Conservation (phyloP, 2,113 vertebrate species). For the Ivindomyrus marchei region DNA sequence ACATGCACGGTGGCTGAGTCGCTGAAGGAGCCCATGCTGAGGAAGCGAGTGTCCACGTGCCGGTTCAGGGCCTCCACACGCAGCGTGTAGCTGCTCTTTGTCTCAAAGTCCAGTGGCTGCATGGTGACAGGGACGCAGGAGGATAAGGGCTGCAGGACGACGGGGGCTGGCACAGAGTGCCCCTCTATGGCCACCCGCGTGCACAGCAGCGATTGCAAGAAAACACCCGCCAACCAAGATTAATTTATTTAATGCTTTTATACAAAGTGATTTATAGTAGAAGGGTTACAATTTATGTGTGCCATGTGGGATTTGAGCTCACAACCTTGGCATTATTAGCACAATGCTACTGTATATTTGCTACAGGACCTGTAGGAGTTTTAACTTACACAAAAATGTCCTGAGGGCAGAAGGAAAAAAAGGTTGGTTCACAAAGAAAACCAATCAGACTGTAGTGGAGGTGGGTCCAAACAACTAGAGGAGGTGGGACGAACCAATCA, state of each 20-base stretch:
- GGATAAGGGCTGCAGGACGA: not conserved
- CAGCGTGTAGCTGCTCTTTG: slow-evolving; percentile 72
- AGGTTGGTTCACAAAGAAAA: too few relatives aligned
- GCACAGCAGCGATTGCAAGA: not conserved
- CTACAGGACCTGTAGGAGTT: not conserved
- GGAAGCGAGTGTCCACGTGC: slow-evolving; percentile 68
- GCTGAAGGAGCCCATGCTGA: slow-evolving; percentile 71
- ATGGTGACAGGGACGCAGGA: not conserved
- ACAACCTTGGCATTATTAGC: not conserved
- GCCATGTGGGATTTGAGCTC: not conserved
- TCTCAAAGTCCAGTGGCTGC: slow-evolving; percentile 76
- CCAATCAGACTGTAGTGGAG: too few relatives aligned
- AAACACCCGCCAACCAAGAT: not conserved
- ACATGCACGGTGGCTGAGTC: slow-evolving; percentile 74
- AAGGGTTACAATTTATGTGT: not conserved
- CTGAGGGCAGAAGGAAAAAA: too few relatives aligned
- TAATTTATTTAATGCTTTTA: not conserved
- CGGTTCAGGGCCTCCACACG: slow-evolving; percentile 77
- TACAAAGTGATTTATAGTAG: not conserved
- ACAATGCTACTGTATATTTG: not conserved
- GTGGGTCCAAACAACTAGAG: too few relatives aligned
- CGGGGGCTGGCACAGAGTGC: not conserved
- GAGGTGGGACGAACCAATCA: too few relatives aligned
- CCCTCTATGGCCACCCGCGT: not conserved
- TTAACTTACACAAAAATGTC: too few relatives aligned